Evolutionary conservation across 2,113 vertebrate species (phyloP).

Genomic region (Ailurus styani): DNA sequence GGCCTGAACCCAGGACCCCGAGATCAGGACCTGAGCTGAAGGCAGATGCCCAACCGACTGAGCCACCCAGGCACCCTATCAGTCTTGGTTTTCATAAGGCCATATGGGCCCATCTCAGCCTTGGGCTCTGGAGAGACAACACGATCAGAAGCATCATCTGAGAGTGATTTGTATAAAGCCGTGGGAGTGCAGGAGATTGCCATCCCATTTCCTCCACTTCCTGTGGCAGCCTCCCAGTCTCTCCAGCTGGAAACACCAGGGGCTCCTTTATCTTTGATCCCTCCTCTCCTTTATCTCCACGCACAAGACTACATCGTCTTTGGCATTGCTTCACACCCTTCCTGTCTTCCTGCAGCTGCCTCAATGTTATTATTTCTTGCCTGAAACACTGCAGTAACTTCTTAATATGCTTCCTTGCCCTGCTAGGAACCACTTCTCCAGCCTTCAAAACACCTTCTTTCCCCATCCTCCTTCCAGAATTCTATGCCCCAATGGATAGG

Average conservation of each 20-base stretch:
- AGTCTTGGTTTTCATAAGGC: not conserved
- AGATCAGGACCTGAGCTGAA: not conserved
- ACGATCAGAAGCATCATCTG: not conserved
- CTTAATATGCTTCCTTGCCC: not conserved
- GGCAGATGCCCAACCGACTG: not conserved
- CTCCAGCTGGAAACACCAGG: not conserved
- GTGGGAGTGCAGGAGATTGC: not conserved
- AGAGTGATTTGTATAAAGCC: not conserved
- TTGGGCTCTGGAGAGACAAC: not conserved
- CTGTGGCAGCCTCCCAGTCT: not conserved
- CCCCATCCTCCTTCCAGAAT: not conserved
- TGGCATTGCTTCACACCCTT: not conserved
- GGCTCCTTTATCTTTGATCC: not conserved
- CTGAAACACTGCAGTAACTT: not conserved
- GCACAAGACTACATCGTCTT: fast-evolving
- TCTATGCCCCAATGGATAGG: not conserved
- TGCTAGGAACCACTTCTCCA: not conserved
- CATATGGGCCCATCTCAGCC: not conserved
- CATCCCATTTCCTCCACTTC: not conserved
- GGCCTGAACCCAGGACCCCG: not conserved
- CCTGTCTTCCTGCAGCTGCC: not conserved
- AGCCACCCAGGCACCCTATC: not conserved
- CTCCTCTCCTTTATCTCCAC: not conserved
- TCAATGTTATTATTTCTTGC: not conserved
- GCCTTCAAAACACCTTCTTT: not conserved